Conservation (phyloP, 2,888 invertebrate species). For the Graphium colonna region DNA sequence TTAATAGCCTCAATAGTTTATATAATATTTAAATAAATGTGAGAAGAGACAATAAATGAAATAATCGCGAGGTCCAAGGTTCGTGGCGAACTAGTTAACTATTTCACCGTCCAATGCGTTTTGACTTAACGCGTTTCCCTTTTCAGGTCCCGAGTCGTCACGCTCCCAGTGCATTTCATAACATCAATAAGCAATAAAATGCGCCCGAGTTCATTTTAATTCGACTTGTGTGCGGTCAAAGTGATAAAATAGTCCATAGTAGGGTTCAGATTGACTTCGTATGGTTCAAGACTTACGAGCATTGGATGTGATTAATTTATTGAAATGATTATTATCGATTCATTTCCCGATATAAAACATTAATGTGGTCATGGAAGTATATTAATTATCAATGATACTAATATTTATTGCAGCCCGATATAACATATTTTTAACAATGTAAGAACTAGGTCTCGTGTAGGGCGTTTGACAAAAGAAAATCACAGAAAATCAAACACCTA, state of each 20-base stretch:
- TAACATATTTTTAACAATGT: too few species aligned
- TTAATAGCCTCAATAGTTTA: too few species aligned
- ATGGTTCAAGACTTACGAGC: constrained; percentile 31
- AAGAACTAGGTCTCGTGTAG: too few species aligned
- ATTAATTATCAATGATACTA: too few species aligned
- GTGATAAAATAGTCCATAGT: constrained; percentile 20
- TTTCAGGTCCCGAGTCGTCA: constrained; percentile 27
- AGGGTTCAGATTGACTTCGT: constrained; percentile 35
- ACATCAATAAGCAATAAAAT: constrained; percentile 1
- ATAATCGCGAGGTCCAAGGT: too few species aligned
- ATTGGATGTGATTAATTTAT: constrained; percentile 6
- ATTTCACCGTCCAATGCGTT: not conserved
- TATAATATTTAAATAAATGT: too few species aligned
- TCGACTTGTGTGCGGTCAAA: constrained; percentile 19
- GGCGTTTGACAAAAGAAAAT: too few species aligned
- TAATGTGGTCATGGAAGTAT: not conserved
- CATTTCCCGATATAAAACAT: not conserved
- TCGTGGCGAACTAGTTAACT: not conserved
- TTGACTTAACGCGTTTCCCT: not conserved
- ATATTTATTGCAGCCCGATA: too few species aligned
- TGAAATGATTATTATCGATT: not conserved
- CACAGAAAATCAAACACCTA: too few species aligned
- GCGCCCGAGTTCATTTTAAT: constrained; percentile 9
- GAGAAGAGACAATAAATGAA: too few species aligned
- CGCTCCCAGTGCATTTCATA: constrained; percentile 24